Base-by-base conservation (phyloP, 2,888 invertebrate species). In the Keiferia lycopersicella region DNA sequence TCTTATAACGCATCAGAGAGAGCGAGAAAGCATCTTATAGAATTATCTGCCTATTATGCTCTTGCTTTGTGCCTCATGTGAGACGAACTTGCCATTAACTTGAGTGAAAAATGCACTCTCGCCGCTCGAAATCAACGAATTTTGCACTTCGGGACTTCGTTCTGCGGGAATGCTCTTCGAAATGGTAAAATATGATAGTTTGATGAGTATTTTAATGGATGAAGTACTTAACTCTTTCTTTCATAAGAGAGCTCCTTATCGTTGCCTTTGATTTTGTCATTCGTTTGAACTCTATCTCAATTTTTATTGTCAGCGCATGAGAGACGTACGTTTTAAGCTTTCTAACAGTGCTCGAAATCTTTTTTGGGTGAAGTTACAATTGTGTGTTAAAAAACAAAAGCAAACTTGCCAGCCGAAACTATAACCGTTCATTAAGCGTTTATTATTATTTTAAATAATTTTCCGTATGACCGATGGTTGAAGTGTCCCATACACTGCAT, bases 31-130 rank as follows among this genome's bases (percentile, higher is more conserved):
- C 77, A 80, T 78, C 83, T 83, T 79, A 78, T 76, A 71, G 83
- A 87, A 88, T 87, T 83, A 86, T 88, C 87, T 84, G 81, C 83
- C 87, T 88, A 91, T 91, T 91, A 90, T 72, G 78, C 88, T 86
- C 91, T 91, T 76, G 86, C 91, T 91, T 91, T 91, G 91, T 84
- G 74, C 73, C 84, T 77, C 79, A 79, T 79, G 78, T 75, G 73
- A 76, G 73, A 76, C 18, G 48, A 16, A 16, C 71, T 71, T 71
- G 71, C 77, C 85, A 86, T 83, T 82, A 80, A 76, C 79, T 77
- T 75, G 73, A 83, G 78, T 76, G 79, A 79, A 77, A 76, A 78
- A 76, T 80, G 67, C 66, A 66, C 68, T 66, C 69, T 45, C 50
- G 66, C 11, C 48, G 64, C 61, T 48, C 64, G 67, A 64, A 68